Evolutionary conservation across 2,888 invertebrate species (phyloP), one percentile per base, ranked within the genome.

Genomic region (Aphodius granarius): DNA sequence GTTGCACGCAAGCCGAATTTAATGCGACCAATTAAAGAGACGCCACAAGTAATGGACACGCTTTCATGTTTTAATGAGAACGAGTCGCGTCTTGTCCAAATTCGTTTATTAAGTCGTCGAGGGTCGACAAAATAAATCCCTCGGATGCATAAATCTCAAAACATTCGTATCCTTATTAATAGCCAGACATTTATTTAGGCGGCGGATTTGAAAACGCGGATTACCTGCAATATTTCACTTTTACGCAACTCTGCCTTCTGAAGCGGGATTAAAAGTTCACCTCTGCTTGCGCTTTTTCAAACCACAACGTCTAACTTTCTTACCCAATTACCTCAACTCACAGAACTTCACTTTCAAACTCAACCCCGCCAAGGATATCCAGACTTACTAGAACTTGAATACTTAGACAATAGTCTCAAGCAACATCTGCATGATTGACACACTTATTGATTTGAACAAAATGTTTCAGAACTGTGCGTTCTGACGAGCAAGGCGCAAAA

Each of bases 191-290:
- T 20, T 21, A 20, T 22, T n/a, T 6, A 20, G 68, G 18, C 16
- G 43, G 9, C 68, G 68, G 68, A 68, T 68, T 68, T 68, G 68
- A 68, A 68, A 68, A 21, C 20, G 68, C 68, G 68, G 68, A 68
- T 68, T 68, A 68, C 68, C 68, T 68, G 68, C 68, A 68, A 68
- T 68, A 68, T 68, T 68, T 68, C 68, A 68, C 68, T 68, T 68
- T 68, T 68, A 68, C 22, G 22, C n/a, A 68, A 68, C 68, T 68
- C 21, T 22, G 22, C 68, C n/a, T 68, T 68, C 68, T 21, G 20
- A 22, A 20, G 21, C 20, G 20, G 68, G 22, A 21, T 68, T 21
- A 68, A 68, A 68, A 68, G 21, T 68, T 68, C 68, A 20, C 21
- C 68, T 43, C 43, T 43, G 2, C 43, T 43, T 43, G 43, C 43